Percentiles rank a stretch among this genome's conserved stretches.
Evolutionary conservation across 2,113 vertebrate genomes (phyloP).

Genomic region (Pseudorhombus dupliciocellatus): DNA sequence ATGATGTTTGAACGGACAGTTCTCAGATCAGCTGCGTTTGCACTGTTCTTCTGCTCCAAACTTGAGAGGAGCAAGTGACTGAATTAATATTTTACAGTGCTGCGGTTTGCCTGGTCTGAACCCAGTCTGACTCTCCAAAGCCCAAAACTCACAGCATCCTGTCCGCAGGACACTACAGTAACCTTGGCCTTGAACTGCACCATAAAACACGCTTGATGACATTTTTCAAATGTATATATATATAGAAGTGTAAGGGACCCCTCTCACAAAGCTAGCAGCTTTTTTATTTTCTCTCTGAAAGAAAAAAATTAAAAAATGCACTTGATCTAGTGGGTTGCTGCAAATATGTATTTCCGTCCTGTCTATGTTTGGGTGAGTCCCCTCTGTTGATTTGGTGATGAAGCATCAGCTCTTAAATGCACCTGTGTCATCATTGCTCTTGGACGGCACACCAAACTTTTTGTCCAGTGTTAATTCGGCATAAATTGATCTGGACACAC

Average conservation of each 20-base stretch:
- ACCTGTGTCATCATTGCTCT: too few relatives aligned
- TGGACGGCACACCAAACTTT: neutral
- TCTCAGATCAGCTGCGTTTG: neutral
- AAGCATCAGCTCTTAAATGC: too few relatives aligned
- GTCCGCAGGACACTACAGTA: neutral
- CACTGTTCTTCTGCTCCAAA: neutral
- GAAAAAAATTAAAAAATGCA: too few relatives aligned
- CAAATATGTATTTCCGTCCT: too few relatives aligned
- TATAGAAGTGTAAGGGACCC: too few relatives aligned
- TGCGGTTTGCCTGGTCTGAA: constrained; percentile 1
- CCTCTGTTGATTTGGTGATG: too few relatives aligned
- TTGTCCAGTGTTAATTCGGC: neutral
- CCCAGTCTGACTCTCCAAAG: neutral
- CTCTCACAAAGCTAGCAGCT: too few relatives aligned
- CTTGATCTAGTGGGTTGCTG: too few relatives aligned
- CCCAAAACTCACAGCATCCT: neutral
- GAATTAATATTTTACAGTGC: constrained; percentile 2
- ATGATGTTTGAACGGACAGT: neutral
- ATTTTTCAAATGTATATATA: neutral
- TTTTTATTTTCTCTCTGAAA: too few relatives aligned
- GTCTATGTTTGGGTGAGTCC: too few relatives aligned
- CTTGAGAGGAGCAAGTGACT: neutral
- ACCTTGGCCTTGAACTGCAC: neutral
- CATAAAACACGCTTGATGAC: neutral
- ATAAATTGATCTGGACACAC: neutral